phyloP scores from a whole-genome alignment of 2,113 vertebrate genomes.

The Pseudorhombus dupliciocellatus region DNA sequence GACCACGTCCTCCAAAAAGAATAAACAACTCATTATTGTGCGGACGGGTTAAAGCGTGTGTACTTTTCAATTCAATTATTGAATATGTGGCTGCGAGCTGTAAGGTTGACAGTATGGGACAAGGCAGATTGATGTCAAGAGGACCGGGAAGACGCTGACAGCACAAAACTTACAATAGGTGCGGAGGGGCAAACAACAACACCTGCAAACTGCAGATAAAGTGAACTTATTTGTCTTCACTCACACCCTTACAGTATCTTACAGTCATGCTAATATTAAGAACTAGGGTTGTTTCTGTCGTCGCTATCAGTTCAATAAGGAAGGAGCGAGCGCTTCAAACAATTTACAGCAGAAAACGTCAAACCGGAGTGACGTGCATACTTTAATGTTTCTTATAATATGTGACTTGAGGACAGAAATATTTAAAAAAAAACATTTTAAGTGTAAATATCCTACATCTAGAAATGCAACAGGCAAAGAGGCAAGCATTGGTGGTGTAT shows the following conservation, averaged over 20 bases:
- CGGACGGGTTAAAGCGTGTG: constrained; percentile 60
- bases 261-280: neutral
- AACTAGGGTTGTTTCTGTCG: neutral
- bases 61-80: constrained; percentile 66
- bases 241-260: neutral
- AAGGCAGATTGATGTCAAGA: constrained; percentile 59
- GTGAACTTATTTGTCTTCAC: constrained; percentile 7
- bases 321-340: neutral
- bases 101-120: constrained; percentile 54
- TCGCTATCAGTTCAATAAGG: neutral
- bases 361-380: neutral
- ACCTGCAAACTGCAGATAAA: constrained; percentile 40
- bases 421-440: too few species aligned
- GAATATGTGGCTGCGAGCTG: constrained; percentile 57
- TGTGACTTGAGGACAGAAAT: neutral
- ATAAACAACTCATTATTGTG: constrained; percentile 49
- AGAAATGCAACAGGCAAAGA: constrained; percentile 56
- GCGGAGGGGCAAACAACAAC: constrained; percentile 27
- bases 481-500: constrained; percentile 33
- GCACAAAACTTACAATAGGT: constrained; percentile 33
- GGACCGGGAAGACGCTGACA: constrained; percentile 42
- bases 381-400: constrained; percentile 1
- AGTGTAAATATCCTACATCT: constrained; percentile 15
- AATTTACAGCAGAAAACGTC: constrained; percentile 4
- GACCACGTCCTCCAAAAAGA: constrained; percentile 10